Evolutionary conservation across 1,140 invertebrate genomes (phyloP), one percentile per base, ranked within the genome.

Genomic region (Diplogasteroides magnus): DNA sequence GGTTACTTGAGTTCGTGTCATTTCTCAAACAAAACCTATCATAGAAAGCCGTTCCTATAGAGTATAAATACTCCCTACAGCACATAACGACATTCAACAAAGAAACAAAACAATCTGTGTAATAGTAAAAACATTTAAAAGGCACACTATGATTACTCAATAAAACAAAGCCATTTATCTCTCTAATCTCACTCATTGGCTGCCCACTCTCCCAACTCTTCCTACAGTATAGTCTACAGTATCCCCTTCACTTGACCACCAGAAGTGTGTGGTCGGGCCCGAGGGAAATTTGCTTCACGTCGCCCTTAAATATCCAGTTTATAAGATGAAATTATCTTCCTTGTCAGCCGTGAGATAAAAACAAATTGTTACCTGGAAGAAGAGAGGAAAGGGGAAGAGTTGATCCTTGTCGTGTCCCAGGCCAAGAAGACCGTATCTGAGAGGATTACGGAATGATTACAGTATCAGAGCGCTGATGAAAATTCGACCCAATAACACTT

Each of bases 221-320:
- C 27, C 25, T 61, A 61, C 25, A 25, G 23, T 15, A 61, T 26
- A 14, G 15, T 61, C 11, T 23, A 61, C 25, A 26, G 11, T 13
- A 61, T 61, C 11, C 13, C 25, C 19, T 13, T 48, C 61, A 67
- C 29, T 72, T 72, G 28, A 64, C 58, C 1, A 72, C 58, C 25
- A 72, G 56, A 19, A 72, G 29, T 2, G 70, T 56, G 60, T 72
- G 70, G 57, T 72, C 70, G 19, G 70, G 64, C 19, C 70, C 70
- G 25, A 72, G 28, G 14, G 59, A 25, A 0, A 48, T 56, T 13
- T 62, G 3, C 19, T 61, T 28, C 1, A 67, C 70, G n/a, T 64
- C 61, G 29, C 32, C 61, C 15, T 48, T 6, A 48, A 48, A n/a
- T n/a, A n/a, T n/a, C n/a, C 37, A 19, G 37, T 11, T 11, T 6